Evolutionary conservation across 2,113 vertebrate genomes (phyloP), one percentile per base, ranked within the genome.

Genomic region (Xyrauchen texanus): DNA sequence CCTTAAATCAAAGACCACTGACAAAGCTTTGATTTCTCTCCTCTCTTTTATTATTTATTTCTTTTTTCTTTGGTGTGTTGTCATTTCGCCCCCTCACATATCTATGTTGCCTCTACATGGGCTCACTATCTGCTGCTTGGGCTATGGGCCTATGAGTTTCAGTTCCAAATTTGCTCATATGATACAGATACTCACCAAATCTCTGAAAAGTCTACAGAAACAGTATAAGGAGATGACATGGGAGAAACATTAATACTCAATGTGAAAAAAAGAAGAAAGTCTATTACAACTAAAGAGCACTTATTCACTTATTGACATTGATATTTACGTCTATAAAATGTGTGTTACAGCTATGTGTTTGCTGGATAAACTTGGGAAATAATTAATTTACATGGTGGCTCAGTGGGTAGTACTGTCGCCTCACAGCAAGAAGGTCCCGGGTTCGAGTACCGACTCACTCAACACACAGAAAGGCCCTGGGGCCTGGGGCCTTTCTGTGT

Each of bases 1-100:
- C 73, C 85, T 80, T 47, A 81, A 88, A 89, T 92, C 85, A 91
- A 90, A 91, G 87, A 75, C 46, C 67, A 63, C 80, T 81, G 83
- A 88, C 83, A 83, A 76, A 57, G 76, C 64, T 90, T 91, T 90
- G 88, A 91, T 91, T 88, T 77, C 78, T 65, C 71, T 57, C 21
- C 34, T 70, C 42, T 60, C n/a, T 70, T 70, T 80, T 47, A 66
- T 81, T 65, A 70, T 77, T 73, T 44, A 46, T 49, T 82, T 79
- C 45, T 68, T 83, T 77, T 69, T 46, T 52, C 52, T 53, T 65
- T 75, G 84, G 63, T 82, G 77, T 68, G 42, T 79, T 80, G 71
- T 76, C 53, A 77, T 71, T 70, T 65, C 3, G 9, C 53, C 46
- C 57, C 53, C 64, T 16, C 42, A 84, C 52, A 71, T 61, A 79